These are phyloP conservation scores for Tauraco hartlaubi DNA, from an alignment of 2,797 vertebrate species.

Conservation along the genomic window DNA sequence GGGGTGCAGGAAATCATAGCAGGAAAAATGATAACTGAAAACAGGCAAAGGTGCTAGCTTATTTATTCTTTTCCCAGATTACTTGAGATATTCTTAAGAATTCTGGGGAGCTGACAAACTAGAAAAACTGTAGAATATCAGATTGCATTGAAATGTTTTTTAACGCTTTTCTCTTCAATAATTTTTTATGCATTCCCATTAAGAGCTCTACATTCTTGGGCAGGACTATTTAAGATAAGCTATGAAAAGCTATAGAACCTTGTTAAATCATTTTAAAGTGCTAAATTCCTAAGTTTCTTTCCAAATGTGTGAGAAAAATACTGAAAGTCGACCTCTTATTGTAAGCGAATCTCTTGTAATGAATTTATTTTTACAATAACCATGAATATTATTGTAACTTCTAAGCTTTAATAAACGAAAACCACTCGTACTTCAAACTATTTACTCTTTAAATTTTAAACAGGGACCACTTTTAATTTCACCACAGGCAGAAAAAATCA, in stretches of 20 bases:
- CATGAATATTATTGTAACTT: neutral
- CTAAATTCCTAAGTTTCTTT: neutral
- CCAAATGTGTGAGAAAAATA: neutral
- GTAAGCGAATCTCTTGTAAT: neutral
- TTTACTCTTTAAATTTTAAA: neutral
- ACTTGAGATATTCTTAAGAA: neutral
- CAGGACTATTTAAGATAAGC: neutral
- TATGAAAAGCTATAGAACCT: neutral
- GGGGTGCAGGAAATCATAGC: neutral
- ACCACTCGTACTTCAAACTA: neutral
- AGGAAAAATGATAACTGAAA: neutral
- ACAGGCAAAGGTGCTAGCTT: neutral
- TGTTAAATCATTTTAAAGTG: neutral
- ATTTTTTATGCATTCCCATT: neutral
- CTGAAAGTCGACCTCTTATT: neutral
- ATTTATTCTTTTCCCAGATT: neutral
- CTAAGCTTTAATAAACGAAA: neutral
- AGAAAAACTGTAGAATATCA: neutral
- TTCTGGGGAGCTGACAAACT: neutral
- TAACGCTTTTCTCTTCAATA: neutral
- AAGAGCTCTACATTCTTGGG: neutral
- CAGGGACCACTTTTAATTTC: neutral
- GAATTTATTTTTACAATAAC: neutral
- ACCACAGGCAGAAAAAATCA: accelerated
- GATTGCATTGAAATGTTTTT: neutral